Conservation (phyloP, 1,140 invertebrate genomes). For the Hyphantria cunea region DNA sequence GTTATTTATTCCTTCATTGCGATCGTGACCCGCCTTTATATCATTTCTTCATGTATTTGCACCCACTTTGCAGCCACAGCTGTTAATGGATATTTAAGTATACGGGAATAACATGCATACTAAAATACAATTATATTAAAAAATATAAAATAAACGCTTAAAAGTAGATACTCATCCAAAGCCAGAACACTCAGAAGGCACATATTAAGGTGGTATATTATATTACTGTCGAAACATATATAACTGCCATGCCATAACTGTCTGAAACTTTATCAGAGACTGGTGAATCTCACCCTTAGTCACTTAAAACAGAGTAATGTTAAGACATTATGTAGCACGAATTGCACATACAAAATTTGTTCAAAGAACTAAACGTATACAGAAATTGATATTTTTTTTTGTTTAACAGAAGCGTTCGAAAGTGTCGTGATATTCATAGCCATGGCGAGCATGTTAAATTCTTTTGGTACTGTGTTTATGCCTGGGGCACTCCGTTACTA, state of each 20-base stretch:
- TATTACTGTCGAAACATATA: constrained; percentile 6
- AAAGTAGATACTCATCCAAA: constrained; percentile 33
- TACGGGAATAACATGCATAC: constrained; percentile 17
- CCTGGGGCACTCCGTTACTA: neutral
- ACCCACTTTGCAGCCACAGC: constrained; percentile 9
- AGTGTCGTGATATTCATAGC: no score
- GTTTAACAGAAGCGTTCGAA: no score
- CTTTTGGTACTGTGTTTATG: neutral
- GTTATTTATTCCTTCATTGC: neutral
- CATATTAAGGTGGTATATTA: constrained; percentile 37
- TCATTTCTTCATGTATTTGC: neutral
- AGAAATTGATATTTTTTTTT: no score
- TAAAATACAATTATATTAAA: constrained; percentile 9
- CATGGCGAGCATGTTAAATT: neutral
- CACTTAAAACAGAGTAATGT: no score
- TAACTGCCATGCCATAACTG: no score
- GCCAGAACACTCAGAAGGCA: constrained; percentile 50
- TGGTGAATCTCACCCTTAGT: no score
- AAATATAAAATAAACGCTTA: constrained; percentile 23
- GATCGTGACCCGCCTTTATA: neutral
- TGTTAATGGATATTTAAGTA: constrained; percentile 9
- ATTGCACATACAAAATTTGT: no score
- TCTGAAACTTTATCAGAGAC: no score
- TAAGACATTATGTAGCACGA: no score
- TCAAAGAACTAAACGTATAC: no score